A percentile compares a stretch with the other conserved stretches of the same genome.
Conservation (phyloP, 2,888 invertebrate genomes). For the Diploptera punctata region DNA sequence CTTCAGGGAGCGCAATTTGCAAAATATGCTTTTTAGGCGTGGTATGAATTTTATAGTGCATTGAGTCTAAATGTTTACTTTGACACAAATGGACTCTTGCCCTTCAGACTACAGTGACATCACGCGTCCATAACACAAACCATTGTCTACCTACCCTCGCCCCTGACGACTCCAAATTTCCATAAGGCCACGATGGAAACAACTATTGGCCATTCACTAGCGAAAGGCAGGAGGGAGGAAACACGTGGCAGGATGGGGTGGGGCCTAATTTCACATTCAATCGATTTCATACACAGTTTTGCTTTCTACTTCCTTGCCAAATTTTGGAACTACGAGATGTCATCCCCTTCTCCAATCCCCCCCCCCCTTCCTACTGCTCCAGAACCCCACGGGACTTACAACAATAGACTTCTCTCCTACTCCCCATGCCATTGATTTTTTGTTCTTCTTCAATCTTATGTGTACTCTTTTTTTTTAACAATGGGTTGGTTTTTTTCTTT, state of each 20-base stretch:
- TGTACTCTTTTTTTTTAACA: too few relatives aligned
- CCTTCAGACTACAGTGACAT: too few relatives aligned
- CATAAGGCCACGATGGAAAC: too few relatives aligned
- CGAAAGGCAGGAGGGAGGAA: background rate
- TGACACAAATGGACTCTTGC: too few relatives aligned
- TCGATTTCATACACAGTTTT: slow-evolving; percentile 10
- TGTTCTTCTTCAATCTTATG: slow-evolving; percentile 1
- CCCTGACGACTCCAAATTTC: too few relatives aligned
- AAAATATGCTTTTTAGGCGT: too few relatives aligned
- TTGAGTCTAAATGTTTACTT: too few relatives aligned
- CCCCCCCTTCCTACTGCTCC: background rate
- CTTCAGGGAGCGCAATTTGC: too few relatives aligned
- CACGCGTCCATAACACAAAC: too few relatives aligned
- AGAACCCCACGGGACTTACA: background rate
- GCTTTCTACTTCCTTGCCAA: slow-evolving; percentile 4
- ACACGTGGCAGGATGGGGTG: background rate
- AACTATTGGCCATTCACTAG: too few relatives aligned
- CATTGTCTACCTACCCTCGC: too few relatives aligned
- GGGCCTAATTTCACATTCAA: slow-evolving; percentile 11
- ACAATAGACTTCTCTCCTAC: background rate
- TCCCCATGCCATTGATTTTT: slow-evolving; percentile 12
- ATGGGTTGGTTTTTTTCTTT: background rate
- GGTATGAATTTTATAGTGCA: too few relatives aligned
- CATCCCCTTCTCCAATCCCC: background rate
- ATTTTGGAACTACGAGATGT: background rate